Evolutionary conservation across 2,888 invertebrate species (phyloP), one percentile per base, ranked within the genome.

Genomic region (Rhagonycha lutea): DNA sequence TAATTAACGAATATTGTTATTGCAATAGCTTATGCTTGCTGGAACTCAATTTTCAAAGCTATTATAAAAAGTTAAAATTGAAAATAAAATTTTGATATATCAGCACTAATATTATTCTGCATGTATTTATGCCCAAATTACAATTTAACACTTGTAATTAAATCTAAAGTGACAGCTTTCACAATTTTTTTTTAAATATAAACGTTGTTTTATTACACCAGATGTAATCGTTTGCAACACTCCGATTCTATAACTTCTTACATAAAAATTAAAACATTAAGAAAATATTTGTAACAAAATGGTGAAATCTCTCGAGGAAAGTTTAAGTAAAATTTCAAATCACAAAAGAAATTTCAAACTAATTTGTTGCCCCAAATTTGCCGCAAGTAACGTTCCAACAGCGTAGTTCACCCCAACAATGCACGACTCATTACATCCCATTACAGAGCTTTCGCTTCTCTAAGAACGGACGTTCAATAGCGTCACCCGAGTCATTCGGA

Each of bases 351-450:
- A 78, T 78, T 78, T 78, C 73, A 78, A 75, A 75, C 75, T 78
- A 78, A 78, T 78, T 78, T 75, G 78, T 75, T 71, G 75, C 68
- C 78, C 75, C 78, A 78, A 78, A 78, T 78, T 78, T 78, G 73
- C 78, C 78, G 78, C 78, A 78, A 78, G 78, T 75, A 75, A 78
- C 78, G 78, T 78, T 75, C 75, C 69, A 75, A 70, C 73, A 75
- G 75, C 78, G 78, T 61, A 75, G 78, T 75, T 78, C 78, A 73
- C 73, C 73, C 78, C 78, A 78, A 78, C 78, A 78, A 78, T 78
- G 78, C 75, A 78, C 78, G 78, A 78, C 78, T 78, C 78, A 78
- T 78, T 78, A 78, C 78, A 73, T 75, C 75, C 78, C 75, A 78
- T 78, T 78, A 75, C 73, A 75, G 72, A 68, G 73, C 74, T 75